Conservation (phyloP, 2,113 vertebrate genomes). For the Todiramphus saurophagus region DNA sequence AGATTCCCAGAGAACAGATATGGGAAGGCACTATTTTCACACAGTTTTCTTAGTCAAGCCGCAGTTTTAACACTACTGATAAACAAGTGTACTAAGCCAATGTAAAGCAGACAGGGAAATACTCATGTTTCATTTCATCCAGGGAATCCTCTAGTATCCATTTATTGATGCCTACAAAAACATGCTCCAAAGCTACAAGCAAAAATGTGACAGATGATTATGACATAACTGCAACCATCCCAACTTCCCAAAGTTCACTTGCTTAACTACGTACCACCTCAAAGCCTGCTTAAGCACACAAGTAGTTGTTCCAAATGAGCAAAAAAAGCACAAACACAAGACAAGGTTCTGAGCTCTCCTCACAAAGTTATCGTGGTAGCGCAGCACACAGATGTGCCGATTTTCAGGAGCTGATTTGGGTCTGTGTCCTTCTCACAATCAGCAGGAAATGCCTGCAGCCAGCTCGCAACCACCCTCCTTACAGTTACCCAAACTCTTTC, state of each 20-base stretch:
- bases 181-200: background rate
- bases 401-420: background rate
- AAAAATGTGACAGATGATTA: accelerated
- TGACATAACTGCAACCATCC: background rate
- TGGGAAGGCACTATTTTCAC: background rate
- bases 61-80: background rate
- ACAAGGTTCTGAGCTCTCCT: background rate
- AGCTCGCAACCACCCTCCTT: background rate
- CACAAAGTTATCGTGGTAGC: accelerated
- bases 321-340: accelerated
- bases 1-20: background rate
- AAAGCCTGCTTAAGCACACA: background rate
- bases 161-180: background rate
- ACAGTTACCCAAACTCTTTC: background rate
- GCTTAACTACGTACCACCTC: background rate
- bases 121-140: background rate
- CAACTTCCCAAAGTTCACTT: background rate
- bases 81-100: background rate
- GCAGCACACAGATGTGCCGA: accelerated
- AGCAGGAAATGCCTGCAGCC: background rate
- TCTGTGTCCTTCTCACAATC: background rate
- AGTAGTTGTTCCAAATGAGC: accelerated
- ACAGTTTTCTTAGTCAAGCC: background rate
- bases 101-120: background rate
- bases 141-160: background rate